Evolutionary conservation across 2,797 vertebrate genomes (phyloP), one percentile per base, ranked within the genome.

Genomic region (Myripristis jacobus): DNA sequence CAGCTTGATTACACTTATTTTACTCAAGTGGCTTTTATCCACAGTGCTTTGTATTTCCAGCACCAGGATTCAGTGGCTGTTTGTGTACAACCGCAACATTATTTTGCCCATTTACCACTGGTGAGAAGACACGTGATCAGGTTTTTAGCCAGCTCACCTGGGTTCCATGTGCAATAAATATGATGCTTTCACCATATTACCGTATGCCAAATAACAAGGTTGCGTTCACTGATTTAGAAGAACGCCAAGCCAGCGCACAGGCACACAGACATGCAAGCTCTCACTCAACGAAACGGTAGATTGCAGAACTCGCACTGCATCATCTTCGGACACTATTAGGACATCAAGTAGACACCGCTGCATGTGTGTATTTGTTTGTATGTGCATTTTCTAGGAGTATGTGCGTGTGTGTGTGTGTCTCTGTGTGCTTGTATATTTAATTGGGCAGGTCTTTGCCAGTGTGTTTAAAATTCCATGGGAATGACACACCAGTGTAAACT

Each of bases 401-500:
- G 44, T 29, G 57, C 56, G 34, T 70, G 66, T 67, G 79, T 47
- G 60, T 68, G 60, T 82, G 73, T 70, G 64, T 79, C 73, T 67
- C 65, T 73, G 60, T 74, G 57, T 71, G 78, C 54, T 61, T 81
- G 72, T 88, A 83, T 90, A 75, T 89, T 83, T 89, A 86, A 91
- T 90, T 86, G 79, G 84, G 79, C 70, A 83, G 75, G 73, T 91
- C 77, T 87, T 84, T 77, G 82, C 75, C 81, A 82, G 82, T 87
- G 87, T 84, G 83, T 92, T 92, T 87, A 87, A 92, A 89, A 90
- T 89, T 89, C 90, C 86, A 77, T 62, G 70, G 69, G 77, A 89
- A 87, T 91, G 87, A 92, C 87, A 91, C 83, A 86, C 24, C 52
- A 74, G 75, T 75, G 50, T 76, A 83, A 81, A 80, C 79, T 62